A percentile compares a stretch with the other conserved stretches of the same genome.
Evolutionary conservation across 2,113 vertebrate genomes (phyloP).

Genomic region (Tinamus guttatus): DNA sequence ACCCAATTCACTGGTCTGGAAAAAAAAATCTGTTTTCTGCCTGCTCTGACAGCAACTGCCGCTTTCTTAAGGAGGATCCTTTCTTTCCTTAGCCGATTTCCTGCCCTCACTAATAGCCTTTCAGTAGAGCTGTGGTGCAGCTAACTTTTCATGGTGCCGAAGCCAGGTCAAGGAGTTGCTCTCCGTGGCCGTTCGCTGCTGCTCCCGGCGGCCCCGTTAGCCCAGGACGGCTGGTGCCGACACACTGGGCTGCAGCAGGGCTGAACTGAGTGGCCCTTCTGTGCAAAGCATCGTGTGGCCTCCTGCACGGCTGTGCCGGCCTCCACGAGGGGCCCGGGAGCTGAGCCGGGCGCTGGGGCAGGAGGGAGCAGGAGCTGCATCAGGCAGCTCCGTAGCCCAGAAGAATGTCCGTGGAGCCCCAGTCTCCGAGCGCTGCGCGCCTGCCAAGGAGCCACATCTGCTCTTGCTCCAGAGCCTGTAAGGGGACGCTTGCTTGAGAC

Average conservation of each 20-base stretch:
- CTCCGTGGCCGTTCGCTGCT: background rate
- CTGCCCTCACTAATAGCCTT: background rate
- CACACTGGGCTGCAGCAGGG: background rate
- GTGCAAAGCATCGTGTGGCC: background rate
- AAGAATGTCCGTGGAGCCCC: background rate
- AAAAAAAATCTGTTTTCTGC: background rate
- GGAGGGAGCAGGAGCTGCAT: background rate
- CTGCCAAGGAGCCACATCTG: slow-evolving; percentile 59
- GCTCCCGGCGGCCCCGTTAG: background rate
- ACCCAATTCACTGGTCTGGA: background rate
- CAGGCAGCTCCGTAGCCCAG: background rate
- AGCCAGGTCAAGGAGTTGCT: background rate
- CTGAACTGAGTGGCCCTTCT: background rate
- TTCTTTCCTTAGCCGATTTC: background rate
- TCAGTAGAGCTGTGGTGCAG: background rate
- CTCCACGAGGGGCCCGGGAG: background rate
- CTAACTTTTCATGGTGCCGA: background rate
- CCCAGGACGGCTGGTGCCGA: background rate
- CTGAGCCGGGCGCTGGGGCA: background rate
- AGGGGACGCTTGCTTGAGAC: background rate
- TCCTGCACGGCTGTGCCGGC: background rate
- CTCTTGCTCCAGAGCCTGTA: slow-evolving; percentile 31
- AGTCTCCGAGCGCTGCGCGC: background rate
- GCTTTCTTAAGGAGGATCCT: background rate
- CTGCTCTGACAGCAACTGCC: background rate